Conservation (phyloP, 2,113 vertebrate genomes). For the Festucalex cinctus region DNA sequence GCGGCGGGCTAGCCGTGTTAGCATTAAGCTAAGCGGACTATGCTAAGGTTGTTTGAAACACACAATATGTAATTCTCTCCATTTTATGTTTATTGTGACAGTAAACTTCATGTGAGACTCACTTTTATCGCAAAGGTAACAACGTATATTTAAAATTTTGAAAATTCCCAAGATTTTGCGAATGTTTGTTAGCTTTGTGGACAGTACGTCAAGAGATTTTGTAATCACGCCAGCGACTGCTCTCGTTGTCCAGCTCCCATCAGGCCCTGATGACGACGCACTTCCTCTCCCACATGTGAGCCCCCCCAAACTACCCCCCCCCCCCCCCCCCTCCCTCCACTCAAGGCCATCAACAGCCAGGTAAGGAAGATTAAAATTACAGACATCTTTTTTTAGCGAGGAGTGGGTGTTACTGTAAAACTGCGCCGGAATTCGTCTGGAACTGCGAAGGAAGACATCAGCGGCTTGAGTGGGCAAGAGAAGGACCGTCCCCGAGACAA, state of each 20-base stretch:
- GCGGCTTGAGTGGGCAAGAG: conserved; percentile 46
- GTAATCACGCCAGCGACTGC: not conserved
- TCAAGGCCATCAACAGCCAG: conserved; percentile 31
- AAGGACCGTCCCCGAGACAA: conserved; percentile 52
- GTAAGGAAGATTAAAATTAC: conserved; percentile 16
- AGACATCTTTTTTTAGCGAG: not conserved
- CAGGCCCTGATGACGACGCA: conserved; percentile 49
- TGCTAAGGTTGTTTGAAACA: too few relatives aligned
- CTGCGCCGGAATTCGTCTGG: conserved; percentile 28
- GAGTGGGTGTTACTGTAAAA: conserved; percentile 21
- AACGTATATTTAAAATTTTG: too few relatives aligned
- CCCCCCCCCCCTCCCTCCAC: conserved; percentile 30
- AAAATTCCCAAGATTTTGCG: too few relatives aligned
- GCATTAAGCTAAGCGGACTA: too few relatives aligned
- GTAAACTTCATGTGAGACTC: too few relatives aligned
- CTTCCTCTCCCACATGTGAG: conserved; percentile 60
- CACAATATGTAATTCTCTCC: too few relatives aligned
- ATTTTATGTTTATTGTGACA: too few relatives aligned
- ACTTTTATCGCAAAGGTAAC: too few relatives aligned
- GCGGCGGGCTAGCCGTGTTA: too few relatives aligned
- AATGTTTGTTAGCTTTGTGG: too few relatives aligned
- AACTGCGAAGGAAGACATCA: conserved; percentile 66
- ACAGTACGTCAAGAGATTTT: too few relatives aligned
- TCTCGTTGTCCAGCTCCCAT: conserved; percentile 20
- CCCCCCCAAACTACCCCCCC: too few relatives aligned